A percentile compares a stretch with the other conserved stretches of the same genome.
These are phyloP conservation scores for Pteropus alecto DNA, from an alignment of 2,113 vertebrate genomes.

Conservation along the genomic window DNA sequence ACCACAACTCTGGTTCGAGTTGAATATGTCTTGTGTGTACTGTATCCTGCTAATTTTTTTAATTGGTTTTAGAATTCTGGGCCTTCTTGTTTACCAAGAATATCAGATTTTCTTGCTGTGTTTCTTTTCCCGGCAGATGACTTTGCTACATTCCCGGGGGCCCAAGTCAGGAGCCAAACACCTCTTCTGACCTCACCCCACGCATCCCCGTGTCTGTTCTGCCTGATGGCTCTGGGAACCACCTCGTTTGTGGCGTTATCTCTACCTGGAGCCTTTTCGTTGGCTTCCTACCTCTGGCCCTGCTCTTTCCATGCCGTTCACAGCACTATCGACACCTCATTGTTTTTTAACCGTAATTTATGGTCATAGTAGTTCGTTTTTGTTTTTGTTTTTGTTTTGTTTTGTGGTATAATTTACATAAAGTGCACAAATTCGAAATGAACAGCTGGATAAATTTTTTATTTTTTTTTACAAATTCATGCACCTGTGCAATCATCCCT, in stretches of 20 bases:
- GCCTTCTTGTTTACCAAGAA: neutral
- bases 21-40: accelerated
- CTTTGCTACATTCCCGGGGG: neutral
- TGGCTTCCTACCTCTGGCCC: too few species aligned
- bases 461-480: neutral
- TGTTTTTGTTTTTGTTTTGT: too few species aligned
- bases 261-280: neutral
- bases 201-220: accelerated
- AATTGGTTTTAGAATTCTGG: neutral
- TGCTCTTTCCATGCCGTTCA: neutral
- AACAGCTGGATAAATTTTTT: neutral
- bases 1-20: neutral
- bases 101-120: neutral
- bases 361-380: too few species aligned
- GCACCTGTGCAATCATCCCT: neutral
- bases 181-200: accelerated
- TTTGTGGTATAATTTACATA: accelerated
- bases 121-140: neutral
- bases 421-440: neutral
- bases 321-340: accelerated
- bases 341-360: neutral
- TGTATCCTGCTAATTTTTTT: accelerated
- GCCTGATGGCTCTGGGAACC: neutral
- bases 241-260: accelerated
- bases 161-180: neutral